Evolutionary conservation across 1,140 invertebrate species (phyloP).

Genomic region (Macrocentrus cingulum): DNA sequence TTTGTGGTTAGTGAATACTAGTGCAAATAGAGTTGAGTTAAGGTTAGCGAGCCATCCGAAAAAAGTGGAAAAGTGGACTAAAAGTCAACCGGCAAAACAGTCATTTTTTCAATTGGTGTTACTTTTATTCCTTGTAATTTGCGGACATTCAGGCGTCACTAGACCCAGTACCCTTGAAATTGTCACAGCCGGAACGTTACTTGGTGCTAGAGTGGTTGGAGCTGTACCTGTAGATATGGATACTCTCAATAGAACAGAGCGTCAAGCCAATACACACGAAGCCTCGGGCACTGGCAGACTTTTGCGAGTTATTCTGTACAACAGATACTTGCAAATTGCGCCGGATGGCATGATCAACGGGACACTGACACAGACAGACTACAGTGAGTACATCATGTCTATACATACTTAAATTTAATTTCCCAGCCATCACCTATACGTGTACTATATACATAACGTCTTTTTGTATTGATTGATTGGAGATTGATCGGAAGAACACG

Average conservation of each 20-base stretch:
- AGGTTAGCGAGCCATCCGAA: constrained; percentile 11
- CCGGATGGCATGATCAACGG: constrained; percentile 80
- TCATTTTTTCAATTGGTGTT: constrained; percentile 40
- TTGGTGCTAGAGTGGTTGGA: constrained; percentile 39
- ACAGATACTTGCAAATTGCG: constrained; percentile 74
- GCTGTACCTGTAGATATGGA: constrained; percentile 42
- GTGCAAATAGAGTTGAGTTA: constrained; percentile 14
- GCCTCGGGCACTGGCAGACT: constrained; percentile 72
- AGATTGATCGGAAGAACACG: constrained; percentile 1
- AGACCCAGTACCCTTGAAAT: constrained; percentile 28
- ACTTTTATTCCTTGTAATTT: constrained; percentile 39
- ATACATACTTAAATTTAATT: background rate
- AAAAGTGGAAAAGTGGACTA: constrained; percentile 13
- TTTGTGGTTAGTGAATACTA: constrained; percentile 14
- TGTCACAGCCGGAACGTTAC: constrained; percentile 38
- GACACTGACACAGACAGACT: constrained; percentile 72
- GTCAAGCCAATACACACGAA: constrained; percentile 74
- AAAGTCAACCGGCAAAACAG: constrained; percentile 12
- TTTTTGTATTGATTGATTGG: background rate
- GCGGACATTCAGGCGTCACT: constrained; percentile 22
- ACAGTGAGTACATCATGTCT: constrained; percentile 80
- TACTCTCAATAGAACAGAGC: constrained; percentile 54
- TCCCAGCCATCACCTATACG: no score
- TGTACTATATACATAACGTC: no score
- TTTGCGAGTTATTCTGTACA: constrained; percentile 79